Conservation (phyloP, 1,140 invertebrate species). For the Melanaphis sacchari region DNA sequence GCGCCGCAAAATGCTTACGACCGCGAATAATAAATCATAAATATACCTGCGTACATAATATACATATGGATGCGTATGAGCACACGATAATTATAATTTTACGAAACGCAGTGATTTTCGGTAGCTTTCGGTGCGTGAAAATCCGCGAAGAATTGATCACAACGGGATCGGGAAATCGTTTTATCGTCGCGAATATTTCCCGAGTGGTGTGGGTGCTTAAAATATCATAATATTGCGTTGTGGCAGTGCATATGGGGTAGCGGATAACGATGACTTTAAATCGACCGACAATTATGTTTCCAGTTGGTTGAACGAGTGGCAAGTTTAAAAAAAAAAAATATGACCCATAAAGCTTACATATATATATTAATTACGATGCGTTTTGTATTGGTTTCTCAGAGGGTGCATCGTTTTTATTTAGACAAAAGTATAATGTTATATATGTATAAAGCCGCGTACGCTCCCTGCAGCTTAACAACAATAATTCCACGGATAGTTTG, state of each 20-base stretch:
- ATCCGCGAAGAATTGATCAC: too few relatives aligned
- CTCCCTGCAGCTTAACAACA: neutral
- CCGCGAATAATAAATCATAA: too few relatives aligned
- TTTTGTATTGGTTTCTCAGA: conserved; percentile 37
- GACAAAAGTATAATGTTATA: conserved; percentile 6
- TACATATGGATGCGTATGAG: too few relatives aligned
- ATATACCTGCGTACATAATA: too few relatives aligned
- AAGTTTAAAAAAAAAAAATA: neutral
- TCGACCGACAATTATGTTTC: neutral
- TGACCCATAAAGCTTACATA: neutral
- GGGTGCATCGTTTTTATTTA: conserved; percentile 38
- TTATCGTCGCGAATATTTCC: too few relatives aligned
- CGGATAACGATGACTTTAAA: neutral
- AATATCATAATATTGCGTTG: neutral
- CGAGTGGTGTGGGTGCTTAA: neutral
- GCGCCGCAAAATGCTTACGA: too few relatives aligned
- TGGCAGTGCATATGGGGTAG: neutral
- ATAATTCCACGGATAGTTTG: conserved; percentile 10
- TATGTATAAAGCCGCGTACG: neutral
- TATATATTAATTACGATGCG: conserved; percentile 33
- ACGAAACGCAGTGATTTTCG: too few relatives aligned
- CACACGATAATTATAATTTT: too few relatives aligned
- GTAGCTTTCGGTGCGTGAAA: too few relatives aligned
- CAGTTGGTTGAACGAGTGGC: neutral
- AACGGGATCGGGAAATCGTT: too few relatives aligned